Conservation (phyloP, 1,140 invertebrate genomes). For the Anoplolepis gracilipes region DNA sequence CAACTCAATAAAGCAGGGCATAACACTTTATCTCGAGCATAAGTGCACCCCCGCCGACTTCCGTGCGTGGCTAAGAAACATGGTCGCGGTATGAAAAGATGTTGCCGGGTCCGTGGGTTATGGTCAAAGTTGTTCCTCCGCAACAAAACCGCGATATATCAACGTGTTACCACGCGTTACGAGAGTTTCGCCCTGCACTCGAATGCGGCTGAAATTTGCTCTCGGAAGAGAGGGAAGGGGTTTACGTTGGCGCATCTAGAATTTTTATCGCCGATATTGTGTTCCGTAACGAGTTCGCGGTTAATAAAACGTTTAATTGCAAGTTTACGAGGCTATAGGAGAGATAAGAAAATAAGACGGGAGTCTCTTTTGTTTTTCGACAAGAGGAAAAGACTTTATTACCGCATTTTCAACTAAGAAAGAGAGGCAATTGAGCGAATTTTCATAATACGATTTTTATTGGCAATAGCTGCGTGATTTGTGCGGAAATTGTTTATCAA, state of each 20-base stretch:
- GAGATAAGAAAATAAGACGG: background rate
- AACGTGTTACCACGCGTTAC: constrained; percentile 11
- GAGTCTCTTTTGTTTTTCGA: background rate
- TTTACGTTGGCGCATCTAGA: background rate
- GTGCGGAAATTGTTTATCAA: background rate
- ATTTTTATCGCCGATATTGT: constrained; percentile 31
- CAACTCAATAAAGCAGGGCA: constrained; percentile 72
- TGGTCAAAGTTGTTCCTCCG: constrained; percentile 54
- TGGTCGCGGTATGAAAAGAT: constrained; percentile 54
- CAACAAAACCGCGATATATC: constrained; percentile 49
- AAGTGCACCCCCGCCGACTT: constrained; percentile 63
- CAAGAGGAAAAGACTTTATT: background rate
- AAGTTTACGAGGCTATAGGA: constrained; percentile 26
- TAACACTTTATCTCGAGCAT: constrained; percentile 75
- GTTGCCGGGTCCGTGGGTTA: constrained; percentile 49
- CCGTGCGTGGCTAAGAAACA: constrained; percentile 53
- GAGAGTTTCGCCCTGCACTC: constrained; percentile 26
- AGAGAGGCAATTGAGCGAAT: background rate
- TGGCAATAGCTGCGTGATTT: background rate
- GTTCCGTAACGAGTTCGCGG: background rate
- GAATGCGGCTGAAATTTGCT: background rate
- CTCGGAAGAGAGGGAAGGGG: background rate
- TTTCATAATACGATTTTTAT: background rate
- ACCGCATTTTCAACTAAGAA: background rate
- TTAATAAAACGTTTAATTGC: constrained; percentile 46